Evolutionary conservation across 1,140 invertebrate genomes (phyloP).

Genomic region (Vollenhovia emeryi): DNA sequence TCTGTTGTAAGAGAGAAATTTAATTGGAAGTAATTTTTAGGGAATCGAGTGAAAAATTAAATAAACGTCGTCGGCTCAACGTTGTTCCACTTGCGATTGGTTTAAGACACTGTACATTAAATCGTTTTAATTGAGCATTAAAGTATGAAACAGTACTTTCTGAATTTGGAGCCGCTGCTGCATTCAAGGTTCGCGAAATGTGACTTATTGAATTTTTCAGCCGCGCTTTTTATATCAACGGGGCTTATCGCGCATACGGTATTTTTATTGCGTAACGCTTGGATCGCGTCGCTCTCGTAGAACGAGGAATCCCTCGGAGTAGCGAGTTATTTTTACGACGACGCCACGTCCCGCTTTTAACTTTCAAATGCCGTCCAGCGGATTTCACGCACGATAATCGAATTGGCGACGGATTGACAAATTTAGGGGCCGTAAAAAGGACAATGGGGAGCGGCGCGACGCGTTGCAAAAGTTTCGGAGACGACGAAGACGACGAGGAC

Average conservation of each 20-base stretch:
- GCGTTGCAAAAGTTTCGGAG: slow-evolving; percentile 59
- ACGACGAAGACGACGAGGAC: slow-evolving; percentile 14
- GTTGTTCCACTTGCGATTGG: no score
- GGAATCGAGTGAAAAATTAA: background rate
- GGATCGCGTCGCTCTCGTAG: background rate
- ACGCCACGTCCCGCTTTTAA: slow-evolving; percentile 10
- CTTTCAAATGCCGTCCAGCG: slow-evolving; percentile 24
- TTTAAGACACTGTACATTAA: background rate
- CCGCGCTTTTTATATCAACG: background rate
- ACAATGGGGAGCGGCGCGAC: slow-evolving; percentile 51
- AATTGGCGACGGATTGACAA: slow-evolving; percentile 53
- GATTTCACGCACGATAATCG: slow-evolving; percentile 20
- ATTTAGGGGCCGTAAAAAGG: slow-evolving; percentile 68
- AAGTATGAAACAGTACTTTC: background rate
- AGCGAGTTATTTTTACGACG: slow-evolving; percentile 51
- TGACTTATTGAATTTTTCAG: background rate
- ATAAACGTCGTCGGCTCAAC: background rate
- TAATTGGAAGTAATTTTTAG: background rate
- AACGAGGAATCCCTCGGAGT: background rate
- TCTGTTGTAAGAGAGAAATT: background rate
- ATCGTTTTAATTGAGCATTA: background rate
- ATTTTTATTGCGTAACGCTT: slow-evolving; percentile 34
- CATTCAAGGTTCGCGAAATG: background rate
- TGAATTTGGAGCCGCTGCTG: background rate
- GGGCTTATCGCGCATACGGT: background rate